phyloP scores from a whole-genome alignment of 2,888 invertebrate genomes.

The Pristionchus maxplancki region DNA sequence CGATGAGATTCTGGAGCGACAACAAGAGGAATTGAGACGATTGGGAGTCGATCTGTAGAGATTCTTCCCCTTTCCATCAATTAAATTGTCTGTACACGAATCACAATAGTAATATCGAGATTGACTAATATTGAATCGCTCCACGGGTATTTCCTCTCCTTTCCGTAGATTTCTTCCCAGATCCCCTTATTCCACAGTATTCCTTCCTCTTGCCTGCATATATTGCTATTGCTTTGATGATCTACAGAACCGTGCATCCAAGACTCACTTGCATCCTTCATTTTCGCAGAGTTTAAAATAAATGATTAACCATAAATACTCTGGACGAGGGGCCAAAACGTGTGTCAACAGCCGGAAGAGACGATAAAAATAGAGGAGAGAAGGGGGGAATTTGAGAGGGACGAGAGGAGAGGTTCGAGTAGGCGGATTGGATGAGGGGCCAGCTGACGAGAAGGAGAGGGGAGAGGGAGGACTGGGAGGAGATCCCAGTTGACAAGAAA shows the following conservation, averaged over 20 bases:
- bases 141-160: neutral
- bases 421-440: constrained; percentile 23
- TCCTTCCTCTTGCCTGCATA: constrained; percentile 2
- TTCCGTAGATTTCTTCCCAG: neutral
- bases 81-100: constrained; percentile 31
- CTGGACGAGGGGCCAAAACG: neutral
- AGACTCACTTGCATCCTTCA: neutral
- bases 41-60: constrained; percentile 60
- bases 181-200: neutral
- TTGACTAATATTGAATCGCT: constrained; percentile 32
- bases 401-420: constrained; percentile 18
- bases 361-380: constrained; percentile 1
- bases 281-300: neutral
- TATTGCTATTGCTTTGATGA: constrained; percentile 7
- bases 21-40: constrained; percentile 64
- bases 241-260: constrained; percentile 10
- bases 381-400: neutral
- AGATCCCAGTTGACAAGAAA: neutral
- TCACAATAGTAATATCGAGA: constrained; percentile 25
- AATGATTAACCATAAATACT: neutral
- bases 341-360: constrained; percentile 6
- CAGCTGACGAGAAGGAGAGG: neutral
- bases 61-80: neutral
- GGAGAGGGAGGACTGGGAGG: neutral
- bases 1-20: constrained; percentile 65